Evolutionary conservation across 2,888 invertebrate species (phyloP).

Genomic region (Subacronicta megacephala): DNA sequence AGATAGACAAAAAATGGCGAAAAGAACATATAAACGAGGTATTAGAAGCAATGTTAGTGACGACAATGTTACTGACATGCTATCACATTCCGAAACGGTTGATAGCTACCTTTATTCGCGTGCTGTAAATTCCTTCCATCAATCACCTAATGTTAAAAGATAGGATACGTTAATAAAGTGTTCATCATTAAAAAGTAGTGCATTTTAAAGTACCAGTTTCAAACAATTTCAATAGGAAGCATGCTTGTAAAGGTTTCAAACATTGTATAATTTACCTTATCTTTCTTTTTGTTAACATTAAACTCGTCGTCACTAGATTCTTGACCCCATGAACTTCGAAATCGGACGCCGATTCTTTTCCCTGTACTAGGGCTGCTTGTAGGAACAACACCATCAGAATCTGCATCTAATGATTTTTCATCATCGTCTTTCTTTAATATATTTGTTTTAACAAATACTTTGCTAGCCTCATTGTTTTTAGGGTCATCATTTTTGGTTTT

Average conservation of each 20-base stretch:
- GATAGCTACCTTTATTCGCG: conserved; percentile 73
- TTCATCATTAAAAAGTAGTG: conserved; percentile 19
- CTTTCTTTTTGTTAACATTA: conserved; percentile 70
- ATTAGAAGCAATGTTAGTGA: conserved; percentile 52
- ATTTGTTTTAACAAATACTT: conserved; percentile 38
- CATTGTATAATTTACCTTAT: conserved; percentile 69
- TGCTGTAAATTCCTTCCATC: conserved; percentile 71
- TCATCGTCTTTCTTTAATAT: conserved; percentile 82
- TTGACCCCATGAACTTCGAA: conserved; percentile 79
- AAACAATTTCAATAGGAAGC: conserved; percentile 23
- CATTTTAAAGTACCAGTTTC: conserved; percentile 28
- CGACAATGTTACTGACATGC: conserved; percentile 38
- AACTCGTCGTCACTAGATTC: conserved; percentile 82
- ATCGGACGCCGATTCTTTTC: conserved; percentile 80
- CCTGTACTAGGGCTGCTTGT: conserved; percentile 73
- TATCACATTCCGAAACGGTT: conserved; percentile 44
- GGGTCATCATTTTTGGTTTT: conserved; percentile 25
- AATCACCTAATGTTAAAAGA: conserved; percentile 77
- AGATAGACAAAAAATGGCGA: background rate
- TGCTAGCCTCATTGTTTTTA: conserved; percentile 25
- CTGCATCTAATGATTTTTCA: conserved; percentile 76
- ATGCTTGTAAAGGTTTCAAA: conserved; percentile 20
- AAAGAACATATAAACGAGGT: conserved; percentile 11
- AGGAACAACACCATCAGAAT: conserved; percentile 76
- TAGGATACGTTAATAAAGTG: conserved; percentile 56